These are phyloP conservation scores for Drosophila mercatorum DNA, from an alignment of 2,888 invertebrate species.

Conservation along the genomic window DNA sequence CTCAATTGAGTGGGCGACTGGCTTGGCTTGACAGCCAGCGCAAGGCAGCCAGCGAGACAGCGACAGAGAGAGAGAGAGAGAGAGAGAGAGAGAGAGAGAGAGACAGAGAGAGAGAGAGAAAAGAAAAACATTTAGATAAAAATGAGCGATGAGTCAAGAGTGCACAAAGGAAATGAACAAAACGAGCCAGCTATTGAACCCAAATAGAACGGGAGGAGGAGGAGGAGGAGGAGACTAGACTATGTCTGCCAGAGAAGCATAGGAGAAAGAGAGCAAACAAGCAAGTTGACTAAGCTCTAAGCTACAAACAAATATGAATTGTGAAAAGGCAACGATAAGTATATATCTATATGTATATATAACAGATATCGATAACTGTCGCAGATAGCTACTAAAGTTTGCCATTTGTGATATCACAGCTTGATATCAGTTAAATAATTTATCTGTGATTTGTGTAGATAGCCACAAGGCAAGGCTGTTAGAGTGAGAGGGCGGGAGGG, in stretches of 20 bases:
- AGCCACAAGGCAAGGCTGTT: constrained; percentile 2
- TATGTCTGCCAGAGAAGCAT: constrained; percentile 1
- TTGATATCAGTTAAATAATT: constrained; percentile 26
- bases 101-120: neutral
- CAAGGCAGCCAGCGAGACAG: constrained; percentile 1
- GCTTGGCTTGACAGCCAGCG: constrained; percentile 19
- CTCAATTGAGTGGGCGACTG: constrained; percentile 67
- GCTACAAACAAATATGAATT: neutral
- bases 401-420: neutral
- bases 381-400: constrained; percentile 2
- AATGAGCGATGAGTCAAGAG: constrained; percentile 39
- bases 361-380: constrained; percentile 27
- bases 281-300: constrained; percentile 10
- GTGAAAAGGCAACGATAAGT: neutral
- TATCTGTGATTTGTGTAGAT: constrained; percentile 36
- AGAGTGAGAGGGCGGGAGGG: neutral
- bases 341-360: neutral
- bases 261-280: neutral
- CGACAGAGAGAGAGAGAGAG: neutral
- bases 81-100: neutral
- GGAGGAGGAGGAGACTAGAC: neutral
- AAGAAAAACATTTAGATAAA: constrained; percentile 33
- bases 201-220: neutral
- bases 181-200: constrained; percentile 37
- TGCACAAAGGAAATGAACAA: constrained; percentile 37